Evolutionary conservation across 2,113 vertebrate species (phyloP), one percentile per base, ranked within the genome.

Genomic region (Tamias sibiricus): DNA sequence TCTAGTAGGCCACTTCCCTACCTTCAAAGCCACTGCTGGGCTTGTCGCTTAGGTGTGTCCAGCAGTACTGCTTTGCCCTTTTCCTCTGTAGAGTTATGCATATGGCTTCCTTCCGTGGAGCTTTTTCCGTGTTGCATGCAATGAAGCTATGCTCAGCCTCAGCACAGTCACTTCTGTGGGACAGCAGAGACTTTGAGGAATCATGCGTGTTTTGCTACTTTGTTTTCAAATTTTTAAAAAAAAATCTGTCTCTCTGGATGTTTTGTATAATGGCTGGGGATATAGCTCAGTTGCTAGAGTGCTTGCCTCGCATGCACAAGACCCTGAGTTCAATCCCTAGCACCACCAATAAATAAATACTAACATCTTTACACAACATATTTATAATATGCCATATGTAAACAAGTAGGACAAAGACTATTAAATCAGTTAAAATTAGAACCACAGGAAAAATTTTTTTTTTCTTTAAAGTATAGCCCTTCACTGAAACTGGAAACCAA

Each of bases 361-460:
- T n/a, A 77, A 28, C 22, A 7, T 12, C 35, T 35, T 94, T 69
- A 59, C 8, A 47, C 40, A 37, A 64, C 71, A 42, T 84, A 90
- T 90, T 92, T 81, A 89, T 89, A 75, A 91, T 96, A 83, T 72
- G 35, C 35, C 22, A 1, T 32, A 11, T 47, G 1, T 81, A 52
- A 83, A 8, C 37, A 92, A 77, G 49, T 75, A 85, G 57, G 37
- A 14, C 16, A 87, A 84, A 92, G 57, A 44, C 49, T 42, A 76
- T 54, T 52, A 91, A 87, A 75, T 86, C 49, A 94, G 52, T 93
- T 86, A 42, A 59, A 72, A 91, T 82, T 92, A 86, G 19, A 94
- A 32, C 89, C 59, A 87, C 3, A 44, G 30, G 10, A 83, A 83
- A 87, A 95, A 42, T 49, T 47, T 57, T 89, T 52, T 37, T 86